A percentile compares a stretch with the other conserved stretches of the same genome.
Evolutionary conservation across 2,113 vertebrate species (phyloP).

Genomic region (Hemiscyllium ocellatum): DNA sequence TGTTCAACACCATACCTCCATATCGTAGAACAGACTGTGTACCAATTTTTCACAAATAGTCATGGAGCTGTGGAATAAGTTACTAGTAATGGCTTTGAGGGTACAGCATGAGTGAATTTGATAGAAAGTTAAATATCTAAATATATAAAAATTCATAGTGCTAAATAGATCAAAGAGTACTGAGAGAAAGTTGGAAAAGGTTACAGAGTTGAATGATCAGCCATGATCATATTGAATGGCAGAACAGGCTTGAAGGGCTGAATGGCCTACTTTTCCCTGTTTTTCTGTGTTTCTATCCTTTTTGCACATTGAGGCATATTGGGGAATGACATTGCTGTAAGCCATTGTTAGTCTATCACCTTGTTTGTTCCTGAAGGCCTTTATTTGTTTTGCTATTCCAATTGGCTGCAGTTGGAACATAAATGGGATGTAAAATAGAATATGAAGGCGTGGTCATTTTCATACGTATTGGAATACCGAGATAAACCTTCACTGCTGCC

Average conservation of each 20-base stretch:
- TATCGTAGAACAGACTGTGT: too few species aligned
- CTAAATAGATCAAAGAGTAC: too few species aligned
- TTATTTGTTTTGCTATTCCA: background rate
- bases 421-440: background rate
- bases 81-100: background rate
- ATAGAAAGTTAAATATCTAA: background rate
- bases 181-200: too few species aligned
- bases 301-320: background rate
- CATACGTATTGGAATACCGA: background rate
- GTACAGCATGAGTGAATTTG: background rate
- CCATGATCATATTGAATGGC: too few species aligned
- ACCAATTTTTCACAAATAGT: background rate
- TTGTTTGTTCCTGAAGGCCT: background rate
- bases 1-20: too few species aligned
- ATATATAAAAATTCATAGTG: too few species aligned
- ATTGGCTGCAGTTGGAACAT: background rate
- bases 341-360: background rate
- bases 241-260: too few species aligned
- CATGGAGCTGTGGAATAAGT: background rate
- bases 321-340: background rate
- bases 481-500: background rate
- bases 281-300: background rate
- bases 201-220: too few species aligned
- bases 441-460: background rate
- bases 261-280: too few species aligned